These are phyloP conservation scores for Seladonia tumulorum DNA, from an alignment of 2,888 invertebrate species.

Conservation along the genomic window DNA sequence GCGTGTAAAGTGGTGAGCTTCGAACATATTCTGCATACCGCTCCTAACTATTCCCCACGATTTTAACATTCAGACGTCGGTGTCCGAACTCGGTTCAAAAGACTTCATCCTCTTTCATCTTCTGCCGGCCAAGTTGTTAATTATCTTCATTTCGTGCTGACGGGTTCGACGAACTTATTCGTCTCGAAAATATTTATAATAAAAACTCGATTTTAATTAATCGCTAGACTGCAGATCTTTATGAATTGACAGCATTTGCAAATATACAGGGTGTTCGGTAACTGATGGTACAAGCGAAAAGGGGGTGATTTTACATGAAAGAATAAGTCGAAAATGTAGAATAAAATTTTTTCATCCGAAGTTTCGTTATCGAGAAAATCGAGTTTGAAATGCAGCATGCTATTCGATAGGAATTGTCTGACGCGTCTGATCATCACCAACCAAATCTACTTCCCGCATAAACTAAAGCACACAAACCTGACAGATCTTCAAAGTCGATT, in stretches of 20 bases:
- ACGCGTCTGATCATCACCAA: too few species aligned
- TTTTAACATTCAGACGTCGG: neutral
- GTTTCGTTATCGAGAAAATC: too few species aligned
- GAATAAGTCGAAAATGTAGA: too few species aligned
- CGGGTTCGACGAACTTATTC: neutral
- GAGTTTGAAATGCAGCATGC: too few species aligned
- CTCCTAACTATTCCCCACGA: neutral
- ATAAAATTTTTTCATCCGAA: too few species aligned
- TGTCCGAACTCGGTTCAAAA: neutral
- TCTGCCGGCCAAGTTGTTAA: neutral
- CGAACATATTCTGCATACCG: neutral
- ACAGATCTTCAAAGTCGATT: too few species aligned
- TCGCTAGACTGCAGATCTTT: neutral
- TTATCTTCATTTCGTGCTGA: neutral
- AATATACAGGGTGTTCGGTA: too few species aligned
- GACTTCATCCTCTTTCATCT: neutral
- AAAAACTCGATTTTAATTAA: neutral
- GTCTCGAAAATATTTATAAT: neutral
- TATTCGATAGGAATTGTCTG: too few species aligned
- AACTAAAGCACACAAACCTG: too few species aligned
- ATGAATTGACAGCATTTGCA: neutral
- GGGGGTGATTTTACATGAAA: too few species aligned
- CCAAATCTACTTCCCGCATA: too few species aligned
- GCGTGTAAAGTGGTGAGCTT: slow-evolving; percentile 7
- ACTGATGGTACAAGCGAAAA: too few species aligned